Conservation (phyloP, 2,888 invertebrate species). For the Dynastes tityus region DNA sequence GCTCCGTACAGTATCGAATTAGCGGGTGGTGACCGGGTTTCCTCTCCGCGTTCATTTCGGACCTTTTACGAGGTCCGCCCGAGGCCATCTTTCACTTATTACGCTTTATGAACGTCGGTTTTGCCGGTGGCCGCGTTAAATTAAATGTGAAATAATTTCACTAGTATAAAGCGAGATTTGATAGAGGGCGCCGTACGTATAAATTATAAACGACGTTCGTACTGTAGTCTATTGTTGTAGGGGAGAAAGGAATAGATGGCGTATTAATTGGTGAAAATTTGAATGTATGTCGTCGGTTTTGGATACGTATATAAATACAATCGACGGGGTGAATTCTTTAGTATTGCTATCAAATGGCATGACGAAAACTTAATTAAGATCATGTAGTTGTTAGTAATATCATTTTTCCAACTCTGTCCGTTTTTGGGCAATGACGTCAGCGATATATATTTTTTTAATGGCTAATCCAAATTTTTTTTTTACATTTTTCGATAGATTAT, state of each 20-base stretch:
- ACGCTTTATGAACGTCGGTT: constrained; percentile 33
- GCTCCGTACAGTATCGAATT: constrained; percentile 25
- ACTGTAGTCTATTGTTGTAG: neutral
- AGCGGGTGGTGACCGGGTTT: neutral
- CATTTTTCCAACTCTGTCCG: too few relatives aligned
- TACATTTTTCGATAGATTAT: too few relatives aligned
- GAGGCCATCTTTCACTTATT: constrained; percentile 41
- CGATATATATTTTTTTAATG: too few relatives aligned
- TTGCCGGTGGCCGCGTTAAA: constrained; percentile 10
- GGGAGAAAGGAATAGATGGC: neutral
- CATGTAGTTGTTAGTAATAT: too few relatives aligned
- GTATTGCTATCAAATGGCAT: too few relatives aligned
- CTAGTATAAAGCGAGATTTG: constrained; percentile 3
- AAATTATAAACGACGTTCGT: constrained; percentile 21
- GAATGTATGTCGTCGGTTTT: neutral
- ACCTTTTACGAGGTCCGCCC: constrained; percentile 36
- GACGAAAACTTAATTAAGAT: too few relatives aligned
- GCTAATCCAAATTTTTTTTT: too few relatives aligned
- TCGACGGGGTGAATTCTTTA: too few relatives aligned
- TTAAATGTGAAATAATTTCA: constrained; percentile 20
- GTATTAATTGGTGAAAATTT: neutral
- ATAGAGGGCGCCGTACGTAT: neutral
- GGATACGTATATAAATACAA: neutral
- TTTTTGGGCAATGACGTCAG: too few relatives aligned
- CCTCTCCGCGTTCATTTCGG: constrained; percentile 13